Percentiles rank a stretch among this genome's conserved stretches.
phyloP scores from a whole-genome alignment of 2,113 vertebrate species.

The Eublepharis macularius region DNA sequence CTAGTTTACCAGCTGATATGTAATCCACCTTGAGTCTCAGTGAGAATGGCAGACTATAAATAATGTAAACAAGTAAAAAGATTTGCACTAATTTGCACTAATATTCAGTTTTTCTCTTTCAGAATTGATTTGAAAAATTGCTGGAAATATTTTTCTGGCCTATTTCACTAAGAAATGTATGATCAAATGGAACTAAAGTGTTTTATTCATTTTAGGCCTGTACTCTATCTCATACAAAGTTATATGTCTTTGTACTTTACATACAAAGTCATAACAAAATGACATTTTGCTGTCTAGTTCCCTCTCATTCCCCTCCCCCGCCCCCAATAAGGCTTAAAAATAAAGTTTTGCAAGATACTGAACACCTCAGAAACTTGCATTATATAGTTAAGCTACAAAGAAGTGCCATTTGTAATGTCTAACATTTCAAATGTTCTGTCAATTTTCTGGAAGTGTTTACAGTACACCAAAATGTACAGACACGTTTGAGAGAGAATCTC shows the following conservation, averaged over 20 bases:
- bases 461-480: neutral
- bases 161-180: neutral
- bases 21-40: neutral
- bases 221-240: neutral
- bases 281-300: neutral
- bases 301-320: neutral
- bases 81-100: neutral
- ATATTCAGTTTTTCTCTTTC: neutral
- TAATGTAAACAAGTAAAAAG: no score
- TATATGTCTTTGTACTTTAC: neutral
- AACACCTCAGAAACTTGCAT: neutral
- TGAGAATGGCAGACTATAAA: no score
- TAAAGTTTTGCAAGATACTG: neutral
- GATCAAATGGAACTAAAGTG: neutral
- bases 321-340: neutral
- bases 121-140: neutral
- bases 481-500: neutral
- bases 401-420: slow-evolving; percentile 17
- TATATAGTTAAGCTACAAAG: slow-evolving; percentile 4
- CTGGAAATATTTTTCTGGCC: neutral
- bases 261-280: neutral
- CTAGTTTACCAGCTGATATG: no score
- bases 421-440: neutral
- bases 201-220: neutral
- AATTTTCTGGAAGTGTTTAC: neutral